Base-by-base conservation (phyloP, 2,797 vertebrate species). In the Fringilla coelebs region DNA sequence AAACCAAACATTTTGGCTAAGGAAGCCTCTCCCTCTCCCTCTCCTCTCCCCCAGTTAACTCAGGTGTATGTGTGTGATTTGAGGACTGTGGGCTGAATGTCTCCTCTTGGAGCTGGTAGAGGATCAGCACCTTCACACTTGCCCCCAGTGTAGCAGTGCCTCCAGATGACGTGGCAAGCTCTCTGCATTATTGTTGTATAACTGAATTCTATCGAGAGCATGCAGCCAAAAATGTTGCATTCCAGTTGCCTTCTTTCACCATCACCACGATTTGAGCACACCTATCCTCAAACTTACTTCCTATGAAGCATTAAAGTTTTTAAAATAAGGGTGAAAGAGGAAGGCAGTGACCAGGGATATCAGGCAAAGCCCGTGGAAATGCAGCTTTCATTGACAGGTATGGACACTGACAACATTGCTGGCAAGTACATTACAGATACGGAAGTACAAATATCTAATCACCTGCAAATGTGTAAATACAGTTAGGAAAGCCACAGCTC, bases 341-440 rank as follows among this genome's bases (percentile, higher is more conserved):
- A 28, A 65, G 32, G 32, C 13, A 28, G 31, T 40, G 18, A 72
- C 17, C 5, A 40, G 32, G 32, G 4, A 10, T 31, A 84, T 28
- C 15, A 17, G 6, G 11, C 38, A 36, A 79, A 58, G 29, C 21
- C 43, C 0, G 0, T 65, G 55, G 38, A 84, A 60, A 28, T 32
- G 17, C 32, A 61, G 4, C 29, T 82, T 83, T 66, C 32, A 7
- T 32, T 1, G 13, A 8, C 40, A 25, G 31, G 22, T 54, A 20
- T 9, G 8, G 46, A 45, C 14, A 32, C 24, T 21, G 32, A 36
- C 51, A 32, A 1, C 10, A 3, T 18, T 51, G 8, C 49, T 67
- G 11, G 11, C 12, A 38, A 60, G 58, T 70, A 9, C 2, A 0
- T 68, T 65, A 26, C 9, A 40, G 41, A 13, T 34, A 17, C 1